Evolutionary conservation across 2,797 vertebrate genomes (phyloP).

Genomic region (Acridotheres tristis): DNA sequence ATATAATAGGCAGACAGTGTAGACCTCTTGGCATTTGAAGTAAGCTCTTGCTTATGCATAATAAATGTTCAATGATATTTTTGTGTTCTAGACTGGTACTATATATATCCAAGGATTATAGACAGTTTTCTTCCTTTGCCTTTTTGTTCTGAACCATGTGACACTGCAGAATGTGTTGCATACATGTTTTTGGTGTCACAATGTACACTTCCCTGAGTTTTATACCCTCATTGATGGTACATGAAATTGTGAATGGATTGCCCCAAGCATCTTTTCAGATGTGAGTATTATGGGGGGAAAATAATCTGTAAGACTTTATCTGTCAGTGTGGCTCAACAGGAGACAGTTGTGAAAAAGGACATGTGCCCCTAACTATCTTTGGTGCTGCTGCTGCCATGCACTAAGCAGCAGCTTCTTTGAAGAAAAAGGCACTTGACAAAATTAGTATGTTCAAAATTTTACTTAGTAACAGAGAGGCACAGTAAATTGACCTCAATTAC

Average conservation of each 20-base stretch:
- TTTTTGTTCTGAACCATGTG: background rate
- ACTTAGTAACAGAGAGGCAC: background rate
- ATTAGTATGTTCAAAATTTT: background rate
- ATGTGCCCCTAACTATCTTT: background rate
- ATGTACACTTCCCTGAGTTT: background rate
- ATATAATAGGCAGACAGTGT: background rate
- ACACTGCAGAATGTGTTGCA: background rate
- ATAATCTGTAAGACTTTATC: background rate
- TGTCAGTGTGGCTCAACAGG: accelerated
- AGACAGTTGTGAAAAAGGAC: background rate
- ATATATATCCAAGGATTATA: background rate
- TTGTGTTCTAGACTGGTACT: background rate
- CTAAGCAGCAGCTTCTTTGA: background rate
- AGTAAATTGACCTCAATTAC: background rate
- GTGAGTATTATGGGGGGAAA: background rate
- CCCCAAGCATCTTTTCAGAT: background rate
- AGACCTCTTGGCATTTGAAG: background rate
- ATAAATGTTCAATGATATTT: background rate
- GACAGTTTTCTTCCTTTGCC: background rate
- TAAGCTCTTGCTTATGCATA: background rate
- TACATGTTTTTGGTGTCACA: background rate
- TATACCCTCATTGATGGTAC: background rate
- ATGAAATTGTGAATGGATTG: background rate
- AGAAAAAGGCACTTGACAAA: background rate
- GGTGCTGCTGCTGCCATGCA: background rate